phyloP scores from a whole-genome alignment of 2,888 invertebrate genomes.

The Chrysotoxum bicinctum region DNA sequence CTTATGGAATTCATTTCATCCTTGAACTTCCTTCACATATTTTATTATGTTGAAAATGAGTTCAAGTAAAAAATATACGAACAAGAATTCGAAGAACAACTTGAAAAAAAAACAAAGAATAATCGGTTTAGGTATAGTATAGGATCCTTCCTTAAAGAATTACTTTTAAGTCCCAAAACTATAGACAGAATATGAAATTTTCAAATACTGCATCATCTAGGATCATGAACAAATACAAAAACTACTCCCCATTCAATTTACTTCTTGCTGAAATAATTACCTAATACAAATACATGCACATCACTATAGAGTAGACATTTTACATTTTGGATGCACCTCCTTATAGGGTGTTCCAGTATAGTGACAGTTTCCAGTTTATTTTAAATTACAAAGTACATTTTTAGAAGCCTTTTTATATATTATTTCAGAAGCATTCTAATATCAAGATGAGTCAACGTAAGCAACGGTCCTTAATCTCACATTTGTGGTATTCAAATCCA shows the following conservation, averaged over 20 bases:
- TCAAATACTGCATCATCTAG: constrained; percentile 20
- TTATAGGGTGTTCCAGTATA: background rate
- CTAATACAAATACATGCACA: constrained; percentile 40
- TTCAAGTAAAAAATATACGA: background rate
- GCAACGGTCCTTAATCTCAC: no score
- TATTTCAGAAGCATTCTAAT: no score
- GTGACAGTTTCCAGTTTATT: no score
- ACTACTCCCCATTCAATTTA: constrained; percentile 63
- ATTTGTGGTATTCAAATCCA: no score
- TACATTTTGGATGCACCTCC: background rate
- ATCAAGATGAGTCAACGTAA: no score
- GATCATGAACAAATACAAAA: constrained; percentile 48
- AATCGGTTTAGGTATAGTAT: constrained; percentile 2
- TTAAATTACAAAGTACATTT: no score
- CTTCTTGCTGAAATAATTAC: constrained; percentile 59
- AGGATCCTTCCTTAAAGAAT: constrained; percentile 36
- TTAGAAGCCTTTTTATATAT: no score
- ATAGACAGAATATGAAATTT: constrained; percentile 56
- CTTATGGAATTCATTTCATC: background rate
- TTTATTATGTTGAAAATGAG: background rate
- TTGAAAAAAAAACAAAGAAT: background rate
- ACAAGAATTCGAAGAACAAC: background rate
- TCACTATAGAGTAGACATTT: background rate
- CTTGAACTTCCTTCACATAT: background rate
- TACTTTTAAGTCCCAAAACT: constrained; percentile 23